These are phyloP conservation scores for Mormoops blainvillei DNA, from an alignment of 2,113 vertebrate genomes.

Conservation along the genomic window DNA sequence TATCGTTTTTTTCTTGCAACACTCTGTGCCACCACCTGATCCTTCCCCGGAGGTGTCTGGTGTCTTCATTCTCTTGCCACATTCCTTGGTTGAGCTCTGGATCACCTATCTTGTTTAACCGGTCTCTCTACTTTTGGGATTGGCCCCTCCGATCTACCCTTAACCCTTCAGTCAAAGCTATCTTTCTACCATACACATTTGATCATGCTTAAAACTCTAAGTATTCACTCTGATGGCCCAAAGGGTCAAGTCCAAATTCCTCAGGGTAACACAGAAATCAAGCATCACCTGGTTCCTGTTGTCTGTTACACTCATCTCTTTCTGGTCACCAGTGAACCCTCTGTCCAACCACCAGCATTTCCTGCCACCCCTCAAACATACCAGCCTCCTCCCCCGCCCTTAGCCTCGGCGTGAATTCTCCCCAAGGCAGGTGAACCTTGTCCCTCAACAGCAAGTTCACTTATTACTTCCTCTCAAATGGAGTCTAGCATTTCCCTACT, in stretches of 20 bases:
- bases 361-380: background rate
- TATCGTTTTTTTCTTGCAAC: rapidly evolving
- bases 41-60: background rate
- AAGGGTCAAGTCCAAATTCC: background rate
- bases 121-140: background rate
- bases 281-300: background rate
- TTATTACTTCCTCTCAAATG: background rate
- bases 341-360: background rate
- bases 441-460: background rate
- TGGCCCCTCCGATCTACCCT: background rate
- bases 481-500: background rate
- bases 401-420: background rate
- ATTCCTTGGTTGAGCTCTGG: background rate
- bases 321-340: background rate
- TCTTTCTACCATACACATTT: background rate
- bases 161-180: background rate
- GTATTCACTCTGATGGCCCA: background rate
- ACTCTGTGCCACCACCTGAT: background rate
- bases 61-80: background rate
- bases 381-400: background rate
- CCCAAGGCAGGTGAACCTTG: background rate
- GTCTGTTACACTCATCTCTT: background rate
- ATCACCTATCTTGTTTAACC: background rate
- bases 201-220: background rate
- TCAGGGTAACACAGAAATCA: background rate